Evolutionary conservation across 2,888 invertebrate species (phyloP).

Genomic region (Apoda limacodes): DNA sequence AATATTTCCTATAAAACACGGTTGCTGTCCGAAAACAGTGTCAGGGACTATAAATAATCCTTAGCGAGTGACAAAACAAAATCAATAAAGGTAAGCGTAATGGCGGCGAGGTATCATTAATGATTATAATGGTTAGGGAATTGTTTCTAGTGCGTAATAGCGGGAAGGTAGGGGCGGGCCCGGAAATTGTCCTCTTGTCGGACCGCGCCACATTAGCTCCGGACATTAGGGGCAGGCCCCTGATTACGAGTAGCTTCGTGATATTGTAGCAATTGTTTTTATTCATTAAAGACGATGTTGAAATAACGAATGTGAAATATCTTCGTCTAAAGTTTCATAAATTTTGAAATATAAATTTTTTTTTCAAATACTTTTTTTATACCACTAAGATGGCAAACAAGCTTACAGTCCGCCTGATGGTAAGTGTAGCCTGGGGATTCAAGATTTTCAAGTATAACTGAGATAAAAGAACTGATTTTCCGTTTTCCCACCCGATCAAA

Average conservation of each 20-base stretch:
- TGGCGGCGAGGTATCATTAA: slow-evolving; percentile 41
- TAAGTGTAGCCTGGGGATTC: no score
- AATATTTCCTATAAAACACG: slow-evolving; percentile 5
- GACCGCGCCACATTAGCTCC: slow-evolving; percentile 52
- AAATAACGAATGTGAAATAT: no score
- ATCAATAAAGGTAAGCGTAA: slow-evolving; percentile 38
- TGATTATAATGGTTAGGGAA: slow-evolving; percentile 54
- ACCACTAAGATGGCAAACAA: no score
- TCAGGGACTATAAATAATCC: slow-evolving; percentile 7
- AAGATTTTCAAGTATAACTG: no score
- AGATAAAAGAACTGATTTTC: no score
- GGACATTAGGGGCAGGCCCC: slow-evolving; percentile 47
- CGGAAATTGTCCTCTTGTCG: slow-evolving; percentile 66
- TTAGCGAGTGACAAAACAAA: slow-evolving; percentile 23
- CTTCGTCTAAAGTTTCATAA: no score
- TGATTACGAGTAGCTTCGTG: slow-evolving; percentile 19
- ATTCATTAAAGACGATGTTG: no score
- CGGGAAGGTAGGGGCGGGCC: slow-evolving; percentile 53
- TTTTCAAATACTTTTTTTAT: no score
- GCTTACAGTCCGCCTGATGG: no score
- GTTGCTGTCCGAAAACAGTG: background rate
- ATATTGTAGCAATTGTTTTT: no score
- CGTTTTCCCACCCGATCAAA: no score
- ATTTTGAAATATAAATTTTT: no score
- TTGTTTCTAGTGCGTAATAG: slow-evolving; percentile 58